Evolutionary conservation across 2,888 invertebrate genomes (phyloP), one percentile per base, ranked within the genome.

Genomic region (Oligia fasciuncula): DNA sequence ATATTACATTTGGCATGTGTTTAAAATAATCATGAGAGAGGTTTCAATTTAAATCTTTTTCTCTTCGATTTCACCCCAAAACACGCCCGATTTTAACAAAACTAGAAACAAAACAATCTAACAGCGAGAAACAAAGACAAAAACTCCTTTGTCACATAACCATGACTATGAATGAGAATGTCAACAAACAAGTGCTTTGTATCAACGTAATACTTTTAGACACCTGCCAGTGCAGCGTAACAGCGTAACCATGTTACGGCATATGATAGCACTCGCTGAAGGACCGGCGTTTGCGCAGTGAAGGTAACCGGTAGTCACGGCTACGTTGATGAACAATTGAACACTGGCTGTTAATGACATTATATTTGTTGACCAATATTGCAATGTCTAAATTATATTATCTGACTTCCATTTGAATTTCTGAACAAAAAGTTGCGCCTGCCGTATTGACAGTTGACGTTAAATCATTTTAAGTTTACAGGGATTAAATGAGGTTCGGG

Each of bases 201-300:
- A 57, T 71, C 35, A 84, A 60, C 65, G 51, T 79, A 68, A 79
- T 49, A 72, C 68, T 74, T 60, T 68, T 76, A 80, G 76, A 67
- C 70, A 69, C 46, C 46, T 57, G 17, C 70, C 35, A 65, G 8
- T 62, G 49, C 43, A 13, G 23, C 67, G 54, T 75, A 71, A 81
- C 29, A 51, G 35, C 17, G 51, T 74, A 74, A 74, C 80, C 62
- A 68, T 73, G 69, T 81, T 81, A 82, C 69, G 35, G 63, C 72
- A 75, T 51, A 72, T 57, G 54, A 60, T 43, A 60, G 62, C 14
- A n/a, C 40, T 49, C 0, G n/a, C n/a, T 63, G 79, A 46, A 84
- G 62, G 62, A 66, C 75, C 11, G 65, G 40, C 57, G 74, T 51
- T 43, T 69, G 68, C 68, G 62, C 46, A 79, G n/a, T n/a, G 69